Percentiles rank a stretch among this genome's conserved stretches.
Conservation (phyloP, 1,140 invertebrate species). For the Cydia splendana region DNA sequence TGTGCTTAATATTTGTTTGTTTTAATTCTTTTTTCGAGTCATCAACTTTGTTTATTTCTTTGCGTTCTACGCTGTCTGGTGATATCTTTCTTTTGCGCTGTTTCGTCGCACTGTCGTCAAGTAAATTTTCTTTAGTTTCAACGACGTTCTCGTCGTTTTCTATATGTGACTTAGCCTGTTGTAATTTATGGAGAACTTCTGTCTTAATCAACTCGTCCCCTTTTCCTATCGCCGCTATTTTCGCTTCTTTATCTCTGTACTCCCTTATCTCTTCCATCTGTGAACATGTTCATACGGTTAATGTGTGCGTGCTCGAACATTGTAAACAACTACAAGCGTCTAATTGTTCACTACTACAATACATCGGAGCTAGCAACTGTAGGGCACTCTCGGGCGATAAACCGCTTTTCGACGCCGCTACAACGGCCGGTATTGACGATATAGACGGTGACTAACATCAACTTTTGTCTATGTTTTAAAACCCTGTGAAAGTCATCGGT, state of each 20-base stretch:
- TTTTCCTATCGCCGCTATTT: slow-evolving; percentile 57
- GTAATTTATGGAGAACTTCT: slow-evolving; percentile 57
- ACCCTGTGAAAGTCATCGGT: neutral
- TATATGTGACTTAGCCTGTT: slow-evolving; percentile 46
- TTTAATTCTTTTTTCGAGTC: slow-evolving; percentile 37
- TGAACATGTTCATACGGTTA: slow-evolving; percentile 34
- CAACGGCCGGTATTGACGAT: neutral
- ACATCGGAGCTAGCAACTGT: neutral
- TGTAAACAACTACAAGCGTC: neutral
- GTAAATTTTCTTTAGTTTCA: slow-evolving; percentile 29
- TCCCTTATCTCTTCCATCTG: slow-evolving; percentile 63
- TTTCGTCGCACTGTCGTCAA: slow-evolving; percentile 34
- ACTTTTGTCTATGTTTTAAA: neutral
- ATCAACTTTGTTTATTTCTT: slow-evolving; percentile 36
- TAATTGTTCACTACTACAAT: neutral
- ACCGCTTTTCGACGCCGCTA: neutral
- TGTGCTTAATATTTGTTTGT: slow-evolving; percentile 32
- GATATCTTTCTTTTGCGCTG: slow-evolving; percentile 58
- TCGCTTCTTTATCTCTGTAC: slow-evolving; percentile 61
- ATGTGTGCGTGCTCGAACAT: neutral
- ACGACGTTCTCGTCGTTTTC: slow-evolving; percentile 39
- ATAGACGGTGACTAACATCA: neutral
- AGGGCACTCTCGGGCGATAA: neutral
- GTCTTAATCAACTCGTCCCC: slow-evolving; percentile 61
- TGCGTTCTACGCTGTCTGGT: slow-evolving; percentile 41